Conservation (phyloP, 2,888 invertebrate species). For the Tetranychus truncatus region DNA sequence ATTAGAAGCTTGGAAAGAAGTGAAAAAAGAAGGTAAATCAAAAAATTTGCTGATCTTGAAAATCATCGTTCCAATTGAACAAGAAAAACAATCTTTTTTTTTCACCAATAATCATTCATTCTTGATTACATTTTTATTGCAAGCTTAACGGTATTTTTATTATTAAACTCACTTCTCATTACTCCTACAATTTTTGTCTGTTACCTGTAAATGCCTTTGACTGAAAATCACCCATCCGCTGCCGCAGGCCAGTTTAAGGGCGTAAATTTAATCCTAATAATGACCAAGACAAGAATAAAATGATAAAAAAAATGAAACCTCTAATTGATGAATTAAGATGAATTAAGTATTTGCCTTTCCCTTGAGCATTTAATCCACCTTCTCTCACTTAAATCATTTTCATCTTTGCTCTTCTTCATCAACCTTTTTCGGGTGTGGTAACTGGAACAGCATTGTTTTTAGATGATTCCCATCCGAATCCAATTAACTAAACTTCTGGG, state of each 20-base stretch:
- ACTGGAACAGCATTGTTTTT: constrained; percentile 1
- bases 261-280: not conserved
- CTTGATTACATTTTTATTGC: not conserved
- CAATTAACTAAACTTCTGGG: not conserved
- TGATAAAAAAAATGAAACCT: not conserved
- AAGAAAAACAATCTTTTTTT: not conserved
- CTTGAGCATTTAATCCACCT: not conserved
- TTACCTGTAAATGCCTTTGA: not conserved
- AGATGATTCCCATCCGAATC: not conserved
- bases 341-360: not conserved
- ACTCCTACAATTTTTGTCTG: not conserved
- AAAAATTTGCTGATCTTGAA: not conserved
- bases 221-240: not conserved
- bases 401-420: not conserved
- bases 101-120: not conserved
- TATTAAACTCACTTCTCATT: not conserved
- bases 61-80: not conserved
- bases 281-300: not conserved
- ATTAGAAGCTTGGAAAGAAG: not conserved
- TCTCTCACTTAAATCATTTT: not conserved
- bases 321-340: not conserved
- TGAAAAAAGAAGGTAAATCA: not conserved
- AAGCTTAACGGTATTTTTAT: not conserved
- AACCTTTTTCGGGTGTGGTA: not conserved
- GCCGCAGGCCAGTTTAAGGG: not conserved